Evolutionary conservation across 2,888 invertebrate species (phyloP).

Genomic region (Clivina fossor): DNA sequence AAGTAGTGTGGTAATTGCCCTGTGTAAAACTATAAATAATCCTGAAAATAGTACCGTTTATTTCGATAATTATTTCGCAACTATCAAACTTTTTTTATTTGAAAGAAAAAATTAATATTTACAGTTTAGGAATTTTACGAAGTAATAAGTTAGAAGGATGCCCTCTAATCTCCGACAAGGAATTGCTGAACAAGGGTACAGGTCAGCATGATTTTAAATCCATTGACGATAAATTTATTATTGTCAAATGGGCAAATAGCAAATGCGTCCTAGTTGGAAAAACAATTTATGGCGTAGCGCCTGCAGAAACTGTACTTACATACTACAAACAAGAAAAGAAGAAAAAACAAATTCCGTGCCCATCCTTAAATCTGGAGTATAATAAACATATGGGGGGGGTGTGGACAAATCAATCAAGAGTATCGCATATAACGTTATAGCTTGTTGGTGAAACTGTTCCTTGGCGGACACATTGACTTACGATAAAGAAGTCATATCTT

Average conservation of each 20-base stretch:
- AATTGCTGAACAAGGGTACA: slow-evolving; percentile 30
- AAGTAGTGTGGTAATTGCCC: slow-evolving; percentile 15
- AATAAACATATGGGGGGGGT: slow-evolving; percentile 30
- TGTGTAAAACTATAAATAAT: slow-evolving; percentile 30
- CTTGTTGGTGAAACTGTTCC: too few species aligned
- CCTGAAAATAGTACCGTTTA: slow-evolving; percentile 35
- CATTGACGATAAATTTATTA: slow-evolving; percentile 36
- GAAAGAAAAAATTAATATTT: slow-evolving; percentile 20
- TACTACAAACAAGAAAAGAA: slow-evolving; percentile 21
- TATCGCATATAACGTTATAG: too few species aligned
- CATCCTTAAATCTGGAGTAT: slow-evolving; percentile 34
- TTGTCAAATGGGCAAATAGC: slow-evolving; percentile 40
- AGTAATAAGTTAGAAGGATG: slow-evolving; percentile 24
- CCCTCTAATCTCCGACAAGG: slow-evolving; percentile 23
- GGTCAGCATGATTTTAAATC: slow-evolving; percentile 32
- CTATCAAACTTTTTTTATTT: slow-evolving; percentile 30
- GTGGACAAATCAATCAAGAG: slow-evolving; percentile 1
- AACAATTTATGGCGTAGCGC: slow-evolving; percentile 30
- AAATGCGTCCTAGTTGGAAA: slow-evolving; percentile 39
- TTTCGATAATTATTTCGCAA: slow-evolving; percentile 41
- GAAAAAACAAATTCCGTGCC: slow-evolving; percentile 26
- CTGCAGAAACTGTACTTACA: slow-evolving; percentile 23
- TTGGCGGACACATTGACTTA: too few species aligned
- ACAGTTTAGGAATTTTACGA: slow-evolving; percentile 26
- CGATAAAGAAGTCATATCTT: too few species aligned